phyloP scores from a whole-genome alignment of 2,888 invertebrate species.

The Embidobia sp. region DNA sequence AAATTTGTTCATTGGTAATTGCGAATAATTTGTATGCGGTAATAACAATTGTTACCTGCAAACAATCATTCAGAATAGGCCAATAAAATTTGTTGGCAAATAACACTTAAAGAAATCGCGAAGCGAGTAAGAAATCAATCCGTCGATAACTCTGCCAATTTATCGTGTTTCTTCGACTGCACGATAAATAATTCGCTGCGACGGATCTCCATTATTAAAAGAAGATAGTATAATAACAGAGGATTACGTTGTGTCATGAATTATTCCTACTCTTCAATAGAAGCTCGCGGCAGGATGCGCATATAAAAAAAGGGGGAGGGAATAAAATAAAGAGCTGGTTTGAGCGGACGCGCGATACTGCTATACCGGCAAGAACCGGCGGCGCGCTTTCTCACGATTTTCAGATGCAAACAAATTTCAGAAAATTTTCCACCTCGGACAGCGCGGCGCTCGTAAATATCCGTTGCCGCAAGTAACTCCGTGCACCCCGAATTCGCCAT shows the following conservation, averaged over 20 bases:
- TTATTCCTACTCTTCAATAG: conserved; percentile 17
- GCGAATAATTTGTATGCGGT: too few relatives aligned
- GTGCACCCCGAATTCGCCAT: conserved; percentile 43
- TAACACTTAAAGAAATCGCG: too few relatives aligned
- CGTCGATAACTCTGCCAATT: neutral
- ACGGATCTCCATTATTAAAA: conserved; percentile 24
- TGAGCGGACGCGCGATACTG: conserved; percentile 3
- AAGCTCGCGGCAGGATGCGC: conserved; percentile 11
- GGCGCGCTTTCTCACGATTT: conserved; percentile 50
- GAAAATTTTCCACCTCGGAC: conserved; percentile 57
- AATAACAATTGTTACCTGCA: too few relatives aligned
- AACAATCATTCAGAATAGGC: too few relatives aligned
- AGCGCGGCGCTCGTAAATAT: conserved; percentile 56
- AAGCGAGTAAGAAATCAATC: conserved; percentile 1
- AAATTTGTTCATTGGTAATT: too few relatives aligned
- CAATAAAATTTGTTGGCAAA: too few relatives aligned
- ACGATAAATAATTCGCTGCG: conserved; percentile 13
- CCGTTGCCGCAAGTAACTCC: conserved; percentile 54
- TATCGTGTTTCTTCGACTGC: neutral
- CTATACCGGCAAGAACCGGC: conserved; percentile 26
- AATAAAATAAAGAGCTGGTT: conserved; percentile 7
- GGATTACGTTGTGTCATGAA: conserved; percentile 15
- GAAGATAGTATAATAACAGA: conserved; percentile 19
- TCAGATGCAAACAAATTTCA: conserved; percentile 56
- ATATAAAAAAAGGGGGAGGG: neutral